Evolutionary conservation across 1,140 invertebrate genomes (phyloP).

Genomic region (Zaprionus ornatus): DNA sequence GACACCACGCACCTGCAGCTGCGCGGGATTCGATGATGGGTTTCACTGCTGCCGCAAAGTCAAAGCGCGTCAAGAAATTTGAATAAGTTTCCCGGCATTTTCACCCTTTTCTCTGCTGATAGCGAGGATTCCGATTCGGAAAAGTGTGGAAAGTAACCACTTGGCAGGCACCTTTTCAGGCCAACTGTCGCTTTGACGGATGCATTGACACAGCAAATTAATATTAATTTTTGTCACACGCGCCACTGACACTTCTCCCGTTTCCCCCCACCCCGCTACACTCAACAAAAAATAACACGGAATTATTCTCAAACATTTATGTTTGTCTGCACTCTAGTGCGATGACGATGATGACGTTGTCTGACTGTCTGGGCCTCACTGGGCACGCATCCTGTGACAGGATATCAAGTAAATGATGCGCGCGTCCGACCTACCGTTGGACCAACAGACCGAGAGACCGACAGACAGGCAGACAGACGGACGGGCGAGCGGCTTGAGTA

Average conservation of each 20-base stretch:
- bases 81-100: constrained; percentile 46
- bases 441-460: constrained; percentile 22
- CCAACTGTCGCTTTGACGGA: constrained; percentile 74
- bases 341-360: constrained; percentile 54
- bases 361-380: constrained; percentile 49
- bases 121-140: constrained; percentile 47
- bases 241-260: constrained; percentile 68
- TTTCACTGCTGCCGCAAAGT: not conserved
- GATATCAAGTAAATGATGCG: constrained; percentile 83
- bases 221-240: constrained; percentile 84
- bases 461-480: too few species aligned
- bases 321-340: constrained; percentile 51
- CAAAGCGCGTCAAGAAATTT: constrained; percentile 42
- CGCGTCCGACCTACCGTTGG: constrained; percentile 51
- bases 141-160: constrained; percentile 65
- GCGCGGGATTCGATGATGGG: not conserved
- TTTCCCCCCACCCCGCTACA: not conserved
- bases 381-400: constrained; percentile 71
- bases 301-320: constrained; percentile 81
- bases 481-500: constrained; percentile 79
- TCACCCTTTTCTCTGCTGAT: constrained; percentile 52
- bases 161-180: constrained; percentile 30
- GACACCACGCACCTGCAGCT: constrained; percentile 23
- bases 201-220: constrained; percentile 83
- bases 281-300: constrained; percentile 65